Evolutionary conservation across 2,113 vertebrate genomes (phyloP).

Genomic region (Elephas maximus): DNA sequence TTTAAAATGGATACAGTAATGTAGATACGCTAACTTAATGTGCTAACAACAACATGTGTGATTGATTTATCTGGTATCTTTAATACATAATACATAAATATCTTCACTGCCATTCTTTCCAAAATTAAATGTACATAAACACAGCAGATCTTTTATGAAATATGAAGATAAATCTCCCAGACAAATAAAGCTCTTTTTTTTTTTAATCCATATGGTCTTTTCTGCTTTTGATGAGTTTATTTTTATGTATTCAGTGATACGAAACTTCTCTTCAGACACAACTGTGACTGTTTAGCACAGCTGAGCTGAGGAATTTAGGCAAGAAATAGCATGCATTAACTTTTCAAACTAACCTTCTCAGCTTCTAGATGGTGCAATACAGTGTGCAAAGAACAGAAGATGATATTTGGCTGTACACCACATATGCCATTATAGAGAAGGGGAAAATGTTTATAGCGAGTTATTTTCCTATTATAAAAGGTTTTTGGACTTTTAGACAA

Average conservation of each 20-base stretch:
- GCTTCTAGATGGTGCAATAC: constrained; percentile 30
- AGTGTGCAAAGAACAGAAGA: constrained; percentile 57
- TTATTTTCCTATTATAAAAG: constrained; percentile 66
- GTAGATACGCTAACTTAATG: background rate
- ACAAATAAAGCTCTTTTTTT: background rate
- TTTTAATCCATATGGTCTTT: background rate
- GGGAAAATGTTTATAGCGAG: constrained; percentile 57
- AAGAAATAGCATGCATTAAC: constrained; percentile 65
- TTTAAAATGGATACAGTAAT: constrained; percentile 34
- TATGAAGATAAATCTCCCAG: background rate
- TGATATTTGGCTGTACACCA: constrained; percentile 53
- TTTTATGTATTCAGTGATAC: background rate
- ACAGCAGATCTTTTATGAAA: background rate
- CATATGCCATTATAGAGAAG: constrained; percentile 44
- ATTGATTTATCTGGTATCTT: background rate
- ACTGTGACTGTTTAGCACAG: background rate
- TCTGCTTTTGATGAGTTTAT: background rate
- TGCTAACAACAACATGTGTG: background rate
- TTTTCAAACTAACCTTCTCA: constrained; percentile 78
- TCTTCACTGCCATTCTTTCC: background rate
- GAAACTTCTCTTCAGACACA: constrained; percentile 45
- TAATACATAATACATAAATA: background rate
- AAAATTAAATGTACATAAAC: background rate
- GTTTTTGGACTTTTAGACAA: constrained; percentile 25
- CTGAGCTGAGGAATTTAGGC: constrained; percentile 48